Percentiles rank a stretch among this genome's conserved stretches.
Conservation (phyloP, 2,888 invertebrate genomes). For the Oegoconia quadripuncta region DNA sequence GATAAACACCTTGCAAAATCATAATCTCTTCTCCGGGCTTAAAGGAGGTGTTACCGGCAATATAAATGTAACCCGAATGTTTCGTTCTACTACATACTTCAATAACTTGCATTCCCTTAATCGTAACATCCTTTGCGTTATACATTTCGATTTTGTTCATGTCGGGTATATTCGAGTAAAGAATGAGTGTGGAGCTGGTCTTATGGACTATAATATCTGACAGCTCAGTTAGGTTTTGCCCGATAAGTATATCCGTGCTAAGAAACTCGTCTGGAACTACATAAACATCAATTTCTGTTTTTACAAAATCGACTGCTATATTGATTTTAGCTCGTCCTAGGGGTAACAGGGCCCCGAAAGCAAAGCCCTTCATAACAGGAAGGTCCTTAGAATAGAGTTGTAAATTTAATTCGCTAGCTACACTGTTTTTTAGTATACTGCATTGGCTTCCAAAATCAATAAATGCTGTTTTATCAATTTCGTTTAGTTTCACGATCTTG, state of each 20-base stretch:
- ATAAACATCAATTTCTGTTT: slow-evolving; percentile 3
- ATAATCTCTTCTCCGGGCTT: no score
- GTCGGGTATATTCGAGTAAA: background rate
- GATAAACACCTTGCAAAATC: background rate
- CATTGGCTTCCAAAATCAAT: slow-evolving; percentile 11
- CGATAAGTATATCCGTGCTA: slow-evolving; percentile 5
- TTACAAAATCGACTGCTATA: slow-evolving; percentile 6
- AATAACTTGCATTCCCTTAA: background rate
- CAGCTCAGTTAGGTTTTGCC: slow-evolving; percentile 9
- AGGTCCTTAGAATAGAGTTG: background rate
- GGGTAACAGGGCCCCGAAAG: background rate
- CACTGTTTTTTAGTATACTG: background rate
- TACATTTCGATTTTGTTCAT: background rate
- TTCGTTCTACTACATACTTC: background rate
- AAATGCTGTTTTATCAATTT: no score
- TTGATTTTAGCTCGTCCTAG: background rate
- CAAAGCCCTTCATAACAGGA: background rate
- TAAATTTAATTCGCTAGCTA: background rate
- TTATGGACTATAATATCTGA: slow-evolving; percentile 7
- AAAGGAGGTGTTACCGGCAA: no score
- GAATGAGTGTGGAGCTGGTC: slow-evolving; percentile 1
- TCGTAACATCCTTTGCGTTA: background rate
- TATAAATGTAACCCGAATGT: no score
- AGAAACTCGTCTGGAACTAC: slow-evolving; percentile 6
- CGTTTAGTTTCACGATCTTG: no score